Conservation (phyloP, 2,113 vertebrate genomes). For the Sceloporus undulatus region DNA sequence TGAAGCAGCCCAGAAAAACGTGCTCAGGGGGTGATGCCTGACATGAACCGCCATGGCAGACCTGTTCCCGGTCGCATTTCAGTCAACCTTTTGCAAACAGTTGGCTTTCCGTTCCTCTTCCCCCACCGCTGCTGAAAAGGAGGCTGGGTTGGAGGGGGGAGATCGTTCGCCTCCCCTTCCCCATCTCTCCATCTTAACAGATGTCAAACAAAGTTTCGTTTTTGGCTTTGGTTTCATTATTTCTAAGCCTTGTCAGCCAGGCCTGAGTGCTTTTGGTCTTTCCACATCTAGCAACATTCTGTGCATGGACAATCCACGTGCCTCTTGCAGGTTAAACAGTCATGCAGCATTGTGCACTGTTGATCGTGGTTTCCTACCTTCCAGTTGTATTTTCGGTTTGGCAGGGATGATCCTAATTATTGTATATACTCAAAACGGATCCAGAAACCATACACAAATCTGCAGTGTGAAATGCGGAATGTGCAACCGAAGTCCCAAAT, state of each 20-base stretch:
- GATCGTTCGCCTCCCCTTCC: background rate
- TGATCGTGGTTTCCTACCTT: too few relatives aligned
- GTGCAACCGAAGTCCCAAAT: too few relatives aligned
- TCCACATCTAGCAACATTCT: too few relatives aligned
- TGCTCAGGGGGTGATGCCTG: slow-evolving; percentile 5
- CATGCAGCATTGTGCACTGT: too few relatives aligned
- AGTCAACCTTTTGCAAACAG: background rate
- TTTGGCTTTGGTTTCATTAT: background rate
- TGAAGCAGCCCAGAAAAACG: slow-evolving; percentile 37
- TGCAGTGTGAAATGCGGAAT: too few relatives aligned
- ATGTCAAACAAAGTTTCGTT: background rate
- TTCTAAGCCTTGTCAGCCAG: background rate
- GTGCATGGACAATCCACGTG: too few relatives aligned
- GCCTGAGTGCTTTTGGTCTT: background rate
- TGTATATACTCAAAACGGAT: too few relatives aligned
- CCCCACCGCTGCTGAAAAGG: background rate
- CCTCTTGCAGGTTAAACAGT: too few relatives aligned
- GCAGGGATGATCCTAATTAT: too few relatives aligned
- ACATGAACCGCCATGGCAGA: background rate
- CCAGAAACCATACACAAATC: too few relatives aligned
- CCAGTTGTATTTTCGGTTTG: too few relatives aligned
- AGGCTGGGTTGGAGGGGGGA: too few relatives aligned
- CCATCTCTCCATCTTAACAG: background rate
- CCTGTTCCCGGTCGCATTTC: background rate
- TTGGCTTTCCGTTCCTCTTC: background rate